A percentile compares a stretch with the other conserved stretches of the same genome.
phyloP scores from a whole-genome alignment of 2,888 invertebrate genomes.

The Cecidostiba fungosa region DNA sequence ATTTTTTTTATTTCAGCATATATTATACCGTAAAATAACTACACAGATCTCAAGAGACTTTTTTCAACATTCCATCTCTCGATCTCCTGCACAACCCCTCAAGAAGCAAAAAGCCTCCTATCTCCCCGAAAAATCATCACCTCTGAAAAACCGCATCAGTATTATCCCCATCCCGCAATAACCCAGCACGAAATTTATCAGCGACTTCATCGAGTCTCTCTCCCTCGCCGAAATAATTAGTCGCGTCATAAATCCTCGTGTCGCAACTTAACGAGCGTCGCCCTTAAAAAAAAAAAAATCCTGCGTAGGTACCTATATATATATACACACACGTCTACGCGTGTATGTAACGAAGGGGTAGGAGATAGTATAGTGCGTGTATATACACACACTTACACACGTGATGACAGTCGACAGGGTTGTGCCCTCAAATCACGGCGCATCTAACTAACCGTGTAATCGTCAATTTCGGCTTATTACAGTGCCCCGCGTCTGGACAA shows the following conservation, averaged over 20 bases:
- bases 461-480: slow-evolving; percentile 76
- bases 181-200: background rate
- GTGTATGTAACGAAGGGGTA: background rate
- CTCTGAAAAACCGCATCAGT: background rate
- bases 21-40: no score
- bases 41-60: no score
- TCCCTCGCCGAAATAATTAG: slow-evolving; percentile 43
- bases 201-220: background rate
- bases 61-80: no score
- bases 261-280: slow-evolving; percentile 28
- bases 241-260: slow-evolving; percentile 33
- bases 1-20: no score
- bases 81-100: no score
- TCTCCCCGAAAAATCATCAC: background rate
- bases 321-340: background rate
- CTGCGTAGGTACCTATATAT: background rate
- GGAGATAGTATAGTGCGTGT: no score
- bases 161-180: background rate
- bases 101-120: background rate
- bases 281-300: background rate
- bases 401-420: slow-evolving; percentile 46
- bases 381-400: background rate
- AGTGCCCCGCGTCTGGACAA: slow-evolving; percentile 58
- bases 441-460: slow-evolving; percentile 79
- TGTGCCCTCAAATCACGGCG: slow-evolving; percentile 75